Percentiles rank a stretch among this genome's conserved stretches.
phyloP scores from a whole-genome alignment of 2,797 vertebrate species.

The Melanotaenia trifasciata region DNA sequence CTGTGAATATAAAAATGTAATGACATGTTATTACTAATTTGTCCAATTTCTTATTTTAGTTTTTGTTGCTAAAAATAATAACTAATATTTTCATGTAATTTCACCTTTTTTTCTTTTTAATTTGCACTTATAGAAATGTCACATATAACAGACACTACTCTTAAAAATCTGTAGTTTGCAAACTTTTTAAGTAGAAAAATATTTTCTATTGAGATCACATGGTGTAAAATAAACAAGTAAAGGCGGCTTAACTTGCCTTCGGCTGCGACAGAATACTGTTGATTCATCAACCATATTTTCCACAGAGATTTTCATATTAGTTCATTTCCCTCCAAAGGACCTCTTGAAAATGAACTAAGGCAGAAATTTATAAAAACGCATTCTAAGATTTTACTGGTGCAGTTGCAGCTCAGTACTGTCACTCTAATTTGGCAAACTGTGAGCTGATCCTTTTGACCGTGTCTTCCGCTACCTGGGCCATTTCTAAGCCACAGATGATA shows the following conservation, averaged over 20 bases:
- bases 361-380: neutral
- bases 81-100: neutral
- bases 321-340: constrained; percentile 33
- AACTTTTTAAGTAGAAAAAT: neutral
- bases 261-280: constrained; percentile 7
- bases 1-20: too few species aligned
- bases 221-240: neutral
- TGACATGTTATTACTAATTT: too few species aligned
- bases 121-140: neutral
- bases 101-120: neutral
- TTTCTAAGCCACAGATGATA: constrained; percentile 76
- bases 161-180: neutral
- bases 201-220: neutral
- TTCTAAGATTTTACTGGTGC: constrained; percentile 15
- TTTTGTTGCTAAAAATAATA: neutral
- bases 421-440: constrained; percentile 43
- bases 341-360: neutral
- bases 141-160: neutral
- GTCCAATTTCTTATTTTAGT: neutral
- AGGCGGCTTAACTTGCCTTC: constrained; percentile 15
- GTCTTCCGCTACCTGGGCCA: constrained; percentile 75
- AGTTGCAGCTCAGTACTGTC: constrained; percentile 40
- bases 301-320: constrained; percentile 33
- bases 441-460: constrained; percentile 65
- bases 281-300: constrained; percentile 28